Conservation (phyloP, 2,113 vertebrate genomes). For the rat (Rattus norvegicus) region GRCr8 NC_086028.1:77559501-77560000, state of each 20-base stretch:
- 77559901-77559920: neutral
- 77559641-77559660: neutral
- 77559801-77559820: neutral
- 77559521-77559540: neutral
- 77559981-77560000: neutral
- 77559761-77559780: neutral
- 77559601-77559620: neutral
- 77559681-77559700: neutral
- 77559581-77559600: neutral
- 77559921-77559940: constrained; percentile 58
- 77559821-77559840: constrained; percentile 23
- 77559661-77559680: neutral
- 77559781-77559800: constrained; percentile 17
- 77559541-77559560: neutral
- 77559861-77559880: constrained; percentile 14
- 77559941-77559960: constrained; percentile 1
- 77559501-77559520: neutral
- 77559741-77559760: neutral
- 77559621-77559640: neutral
- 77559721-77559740: neutral
- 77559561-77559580: neutral
- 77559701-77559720: neutral
- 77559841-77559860: neutral
- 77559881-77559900: constrained; percentile 24
- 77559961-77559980: neutral